Base-by-base conservation (phyloP, 2,113 vertebrate genomes). In the Xenotilapia flavipinnis region DNA sequence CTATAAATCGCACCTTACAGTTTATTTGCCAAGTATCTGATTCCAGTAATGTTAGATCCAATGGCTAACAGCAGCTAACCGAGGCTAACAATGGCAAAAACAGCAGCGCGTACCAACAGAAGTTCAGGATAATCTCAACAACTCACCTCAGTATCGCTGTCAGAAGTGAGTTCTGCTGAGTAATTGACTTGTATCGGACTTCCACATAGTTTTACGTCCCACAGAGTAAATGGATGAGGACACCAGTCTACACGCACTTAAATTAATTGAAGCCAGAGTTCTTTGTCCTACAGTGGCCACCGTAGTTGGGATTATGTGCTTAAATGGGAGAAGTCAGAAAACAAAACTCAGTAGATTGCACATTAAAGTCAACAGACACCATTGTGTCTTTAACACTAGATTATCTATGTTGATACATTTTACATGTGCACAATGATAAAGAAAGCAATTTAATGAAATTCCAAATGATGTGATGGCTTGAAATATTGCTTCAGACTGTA, bases 251-350 rank as follows among this genome's bases (percentile, higher is more conserved):
- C 7, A 15, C n/a, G 0, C 12, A 42, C 65, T 42, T 40, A 70
- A 1, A 23, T 23, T 14, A 23, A 40, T 21, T 21, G 33, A 7
- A 65, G 11, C 36, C 19, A 0, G 62, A 42, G 36, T 70, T 14
- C 7, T 0, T 70, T 40, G 62, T 70, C 62, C n/a, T 70, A 42
- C 65, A 42, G 38, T 6, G 1, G 65, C 65, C 65, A 70, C 62
- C 2, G 7, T 42, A 70, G 38, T 42, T 42, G 38, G 36, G 65
- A 42, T 70, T 42, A 42, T 23, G 38, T 23, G 38, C 36, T 70
- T 42, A 14, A 70, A 23, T 70, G 0, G 0, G n/a, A 21, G 36
- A 14, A 21, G 62, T 68, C 12, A 23, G 65, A 70, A 70, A 23
- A 70, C n/a, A 42, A 6, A 70, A 42, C 36, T 70, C 5, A 33